Percentiles rank a stretch among this genome's conserved stretches.
These are phyloP conservation scores for Misgurnus mizolepis DNA, from an alignment of 2,113 vertebrate genomes.

Conservation along the genomic window DNA sequence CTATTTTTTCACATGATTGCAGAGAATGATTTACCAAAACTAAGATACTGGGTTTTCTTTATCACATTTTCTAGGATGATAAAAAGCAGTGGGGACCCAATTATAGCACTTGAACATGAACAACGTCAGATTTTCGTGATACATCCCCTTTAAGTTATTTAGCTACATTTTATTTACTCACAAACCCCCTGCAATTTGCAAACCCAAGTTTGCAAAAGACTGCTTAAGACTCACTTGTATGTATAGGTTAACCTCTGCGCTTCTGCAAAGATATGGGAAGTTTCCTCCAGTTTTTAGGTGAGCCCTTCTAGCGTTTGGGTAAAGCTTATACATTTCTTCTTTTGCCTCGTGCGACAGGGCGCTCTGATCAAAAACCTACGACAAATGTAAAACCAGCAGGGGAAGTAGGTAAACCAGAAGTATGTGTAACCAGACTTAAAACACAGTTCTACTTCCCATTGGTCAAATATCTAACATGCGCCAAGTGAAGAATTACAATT, in stretches of 20 bases:
- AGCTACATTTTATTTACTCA: no score
- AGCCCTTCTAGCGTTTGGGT: conserved; percentile 91
- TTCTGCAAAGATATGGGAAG: conserved; percentile 94
- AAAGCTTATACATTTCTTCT: conserved; percentile 98
- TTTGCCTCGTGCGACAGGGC: conserved; percentile 94
- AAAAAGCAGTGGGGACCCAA: no score
- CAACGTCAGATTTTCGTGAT: no score
- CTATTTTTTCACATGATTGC: no score
- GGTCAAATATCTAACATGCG: not conserved
- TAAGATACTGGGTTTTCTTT: no score
- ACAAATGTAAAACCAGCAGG: not conserved
- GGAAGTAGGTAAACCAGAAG: not conserved
- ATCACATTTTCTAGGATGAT: no score
- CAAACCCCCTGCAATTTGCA: no score
- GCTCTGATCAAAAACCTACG: conserved; percentile 96
- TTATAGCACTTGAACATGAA: no score
- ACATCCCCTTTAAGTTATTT: no score
- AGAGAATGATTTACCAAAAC: no score
- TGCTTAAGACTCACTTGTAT: conserved; percentile 80
- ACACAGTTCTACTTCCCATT: no score
- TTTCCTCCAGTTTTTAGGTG: conserved; percentile 99
- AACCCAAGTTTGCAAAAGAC: not conserved
- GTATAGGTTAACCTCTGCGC: conserved; percentile 96
- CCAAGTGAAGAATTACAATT: no score
- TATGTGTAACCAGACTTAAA: not conserved